A percentile compares a stretch with the other conserved stretches of the same genome.
Evolutionary conservation across 1,140 invertebrate genomes (phyloP).

Genomic region (Agrypnia vestita): DNA sequence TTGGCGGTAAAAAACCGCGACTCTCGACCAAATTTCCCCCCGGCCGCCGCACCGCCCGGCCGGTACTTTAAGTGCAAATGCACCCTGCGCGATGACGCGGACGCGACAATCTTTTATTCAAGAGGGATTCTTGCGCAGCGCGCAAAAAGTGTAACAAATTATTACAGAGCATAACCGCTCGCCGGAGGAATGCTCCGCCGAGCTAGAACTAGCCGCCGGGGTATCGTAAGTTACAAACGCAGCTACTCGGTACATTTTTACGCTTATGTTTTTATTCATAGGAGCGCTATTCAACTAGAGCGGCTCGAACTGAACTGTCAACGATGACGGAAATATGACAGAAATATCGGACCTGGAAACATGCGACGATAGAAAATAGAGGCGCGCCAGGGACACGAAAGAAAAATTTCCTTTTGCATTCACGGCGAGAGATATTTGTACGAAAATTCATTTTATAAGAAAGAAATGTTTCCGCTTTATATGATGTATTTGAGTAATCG

Average conservation of each 20-base stretch:
- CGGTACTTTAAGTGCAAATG: slow-evolving; percentile 57
- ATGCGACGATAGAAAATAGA: slow-evolving; percentile 1
- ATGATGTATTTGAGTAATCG: too few species aligned
- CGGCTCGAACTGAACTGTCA: slow-evolving; percentile 28
- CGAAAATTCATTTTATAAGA: too few species aligned
- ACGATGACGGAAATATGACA: slow-evolving; percentile 29
- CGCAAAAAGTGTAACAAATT: slow-evolving; percentile 60
- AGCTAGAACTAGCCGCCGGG: background rate
- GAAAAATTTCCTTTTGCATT: slow-evolving; percentile 16
- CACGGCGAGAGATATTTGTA: background rate
- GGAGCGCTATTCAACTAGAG: background rate
- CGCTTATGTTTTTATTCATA: slow-evolving; percentile 51
- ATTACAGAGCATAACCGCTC: slow-evolving; percentile 50
- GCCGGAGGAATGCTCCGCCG: slow-evolving; percentile 48
- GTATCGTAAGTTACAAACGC: slow-evolving; percentile 24
- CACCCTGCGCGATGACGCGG: slow-evolving; percentile 38
- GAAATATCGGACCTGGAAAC: background rate
- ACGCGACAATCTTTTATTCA: slow-evolving; percentile 59
- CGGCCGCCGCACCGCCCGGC: background rate
- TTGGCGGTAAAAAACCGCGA: slow-evolving; percentile 37
- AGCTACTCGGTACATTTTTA: slow-evolving; percentile 35
- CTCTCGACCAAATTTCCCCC: slow-evolving; percentile 28
- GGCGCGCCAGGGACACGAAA: background rate
- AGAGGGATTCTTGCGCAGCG: slow-evolving; percentile 4
- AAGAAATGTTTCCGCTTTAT: too few species aligned